A percentile compares a stretch with the other conserved stretches of the same genome.
Evolutionary conservation across 2,888 invertebrate genomes (phyloP).

Genomic region (Ramazzottius varieornatus): DNA sequence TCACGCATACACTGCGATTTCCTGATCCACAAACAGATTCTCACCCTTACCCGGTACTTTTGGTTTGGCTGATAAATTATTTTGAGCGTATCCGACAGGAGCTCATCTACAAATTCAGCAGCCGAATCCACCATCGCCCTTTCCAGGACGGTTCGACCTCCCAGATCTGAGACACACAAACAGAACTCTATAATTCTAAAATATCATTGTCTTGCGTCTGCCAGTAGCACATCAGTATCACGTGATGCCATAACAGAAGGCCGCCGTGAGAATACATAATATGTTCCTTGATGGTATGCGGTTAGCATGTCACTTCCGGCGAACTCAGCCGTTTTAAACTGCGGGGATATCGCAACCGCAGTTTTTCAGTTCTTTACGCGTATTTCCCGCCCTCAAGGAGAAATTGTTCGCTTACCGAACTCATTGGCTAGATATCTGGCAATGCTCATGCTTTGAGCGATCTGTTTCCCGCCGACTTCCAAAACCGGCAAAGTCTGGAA

Average conservation of each 20-base stretch:
- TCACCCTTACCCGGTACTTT: not conserved
- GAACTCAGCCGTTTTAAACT: too few relatives aligned
- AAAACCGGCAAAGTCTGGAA: not conserved
- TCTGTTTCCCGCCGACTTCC: not conserved
- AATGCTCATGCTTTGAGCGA: not conserved
- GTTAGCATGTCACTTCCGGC: too few relatives aligned
- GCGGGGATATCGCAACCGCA: too few relatives aligned
- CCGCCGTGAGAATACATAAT: too few relatives aligned
- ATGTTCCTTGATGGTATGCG: too few relatives aligned
- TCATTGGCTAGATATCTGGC: not conserved
- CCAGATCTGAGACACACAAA: not conserved
- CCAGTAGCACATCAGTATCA: too few relatives aligned
- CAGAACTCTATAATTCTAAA: too few relatives aligned
- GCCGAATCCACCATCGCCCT: not conserved
- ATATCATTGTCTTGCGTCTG: too few relatives aligned
- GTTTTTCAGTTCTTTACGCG: too few relatives aligned
- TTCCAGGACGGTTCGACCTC: not conserved
- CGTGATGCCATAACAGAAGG: too few relatives aligned
- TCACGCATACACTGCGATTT: not conserved
- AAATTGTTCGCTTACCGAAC: not conserved
- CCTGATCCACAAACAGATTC: not conserved
- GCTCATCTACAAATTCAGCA: not conserved
- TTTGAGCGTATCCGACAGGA: not conserved
- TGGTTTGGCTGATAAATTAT: not conserved
- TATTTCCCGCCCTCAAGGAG: too few relatives aligned